These are phyloP conservation scores for Lottia gigantea DNA, from an alignment of 2,888 invertebrate species.

Conservation along the genomic window DNA sequence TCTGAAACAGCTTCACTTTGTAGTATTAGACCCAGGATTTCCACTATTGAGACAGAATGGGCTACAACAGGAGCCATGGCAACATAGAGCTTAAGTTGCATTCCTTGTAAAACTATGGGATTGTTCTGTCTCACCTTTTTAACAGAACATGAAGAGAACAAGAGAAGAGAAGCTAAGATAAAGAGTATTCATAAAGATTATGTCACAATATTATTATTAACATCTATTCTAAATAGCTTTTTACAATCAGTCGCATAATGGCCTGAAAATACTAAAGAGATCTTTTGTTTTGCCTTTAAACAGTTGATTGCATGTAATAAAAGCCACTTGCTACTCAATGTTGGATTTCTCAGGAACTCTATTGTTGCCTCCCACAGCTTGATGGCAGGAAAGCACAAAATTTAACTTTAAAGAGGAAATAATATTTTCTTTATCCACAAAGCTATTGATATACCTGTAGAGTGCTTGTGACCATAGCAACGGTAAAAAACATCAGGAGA, in stretches of 20 bases:
- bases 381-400: neutral
- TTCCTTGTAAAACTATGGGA: constrained; percentile 1
- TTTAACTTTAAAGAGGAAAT: constrained; percentile 17
- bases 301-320: too few species aligned
- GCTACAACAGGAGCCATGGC: constrained; percentile 1
- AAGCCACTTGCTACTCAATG: too few species aligned
- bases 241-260: too few species aligned
- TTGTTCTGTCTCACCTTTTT: neutral
- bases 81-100: constrained; percentile 6
- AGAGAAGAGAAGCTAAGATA: too few species aligned
- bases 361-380: too few species aligned
- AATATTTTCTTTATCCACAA: constrained; percentile 22
- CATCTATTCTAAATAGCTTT: too few species aligned
- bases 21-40: neutral
- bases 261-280: too few species aligned
- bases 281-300: too few species aligned
- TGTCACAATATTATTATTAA: too few species aligned
- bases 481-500: constrained; percentile 18
- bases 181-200: too few species aligned
- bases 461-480: constrained; percentile 17
- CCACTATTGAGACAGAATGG: neutral
- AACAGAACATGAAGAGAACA: too few species aligned
- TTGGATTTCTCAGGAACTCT: too few species aligned
- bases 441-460: neutral
- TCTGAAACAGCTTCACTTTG: neutral